phyloP scores from a whole-genome alignment of 2,888 invertebrate genomes.

The Cerastis rubricosa region DNA sequence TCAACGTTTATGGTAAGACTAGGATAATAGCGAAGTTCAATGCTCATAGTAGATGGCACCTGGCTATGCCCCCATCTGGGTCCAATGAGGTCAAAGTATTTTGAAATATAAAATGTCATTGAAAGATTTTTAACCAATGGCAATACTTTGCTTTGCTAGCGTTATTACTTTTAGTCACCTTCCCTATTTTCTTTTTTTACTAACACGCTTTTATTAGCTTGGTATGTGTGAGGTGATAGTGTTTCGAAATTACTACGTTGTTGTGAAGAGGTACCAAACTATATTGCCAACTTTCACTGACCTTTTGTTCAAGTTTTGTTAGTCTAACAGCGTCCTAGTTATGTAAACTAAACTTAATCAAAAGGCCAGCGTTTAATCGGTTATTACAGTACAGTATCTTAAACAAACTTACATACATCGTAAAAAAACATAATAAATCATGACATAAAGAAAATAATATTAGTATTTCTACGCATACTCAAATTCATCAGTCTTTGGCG shows the following conservation, averaged over 20 bases:
- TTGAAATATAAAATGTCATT: not conserved
- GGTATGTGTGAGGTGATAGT: too few relatives aligned
- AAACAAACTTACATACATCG: not conserved
- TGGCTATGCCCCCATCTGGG: not conserved
- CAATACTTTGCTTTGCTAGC: not conserved
- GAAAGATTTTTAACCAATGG: not conserved
- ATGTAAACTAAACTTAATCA: not conserved
- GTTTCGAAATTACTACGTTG: not conserved
- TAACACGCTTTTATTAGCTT: too few relatives aligned
- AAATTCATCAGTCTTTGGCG: slow-evolving; percentile 21
- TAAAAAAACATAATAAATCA: not conserved
- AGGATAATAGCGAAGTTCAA: not conserved
- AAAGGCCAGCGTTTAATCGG: not conserved
- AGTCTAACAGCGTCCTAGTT: not conserved
- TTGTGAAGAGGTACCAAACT: not conserved
- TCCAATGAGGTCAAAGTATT: not conserved
- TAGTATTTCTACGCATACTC: slow-evolving; percentile 13
- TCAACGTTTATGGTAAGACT: slow-evolving; percentile 94
- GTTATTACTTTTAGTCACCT: not conserved
- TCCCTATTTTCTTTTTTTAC: not conserved
- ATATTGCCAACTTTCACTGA: not conserved
- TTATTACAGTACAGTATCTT: not conserved
- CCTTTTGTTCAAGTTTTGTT: not conserved
- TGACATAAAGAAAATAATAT: slow-evolving; percentile 5
- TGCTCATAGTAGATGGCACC: not conserved